phyloP scores from a whole-genome alignment of 2,113 vertebrate genomes.

The Jacana jacana region DNA sequence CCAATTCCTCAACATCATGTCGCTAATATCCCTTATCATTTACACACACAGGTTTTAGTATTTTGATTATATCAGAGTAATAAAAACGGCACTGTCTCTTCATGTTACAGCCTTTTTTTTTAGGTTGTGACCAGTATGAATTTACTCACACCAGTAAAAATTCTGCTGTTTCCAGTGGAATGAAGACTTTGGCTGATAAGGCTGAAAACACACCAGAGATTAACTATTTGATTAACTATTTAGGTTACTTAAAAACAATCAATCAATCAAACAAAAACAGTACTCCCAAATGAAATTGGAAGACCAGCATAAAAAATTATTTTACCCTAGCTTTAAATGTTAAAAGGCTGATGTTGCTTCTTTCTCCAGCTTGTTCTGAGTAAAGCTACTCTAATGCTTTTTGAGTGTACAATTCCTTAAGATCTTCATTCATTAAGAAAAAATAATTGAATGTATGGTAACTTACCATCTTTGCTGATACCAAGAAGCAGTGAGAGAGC shows the following conservation, averaged over 20 bases:
- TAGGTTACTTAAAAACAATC: background rate
- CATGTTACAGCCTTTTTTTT: background rate
- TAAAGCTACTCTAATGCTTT: background rate
- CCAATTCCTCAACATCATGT: constrained; percentile 11
- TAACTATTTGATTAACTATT: background rate
- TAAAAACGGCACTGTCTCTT: background rate
- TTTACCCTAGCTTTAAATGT: background rate
- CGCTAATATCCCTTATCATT: constrained; percentile 23
- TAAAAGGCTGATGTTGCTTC: background rate
- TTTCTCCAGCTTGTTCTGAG: background rate
- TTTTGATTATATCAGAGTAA: background rate
- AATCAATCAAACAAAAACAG: background rate
- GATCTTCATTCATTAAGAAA: background rate
- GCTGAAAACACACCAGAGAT: background rate
- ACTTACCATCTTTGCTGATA: background rate
- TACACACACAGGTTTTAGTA: background rate
- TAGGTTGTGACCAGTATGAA: background rate
- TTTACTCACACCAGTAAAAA: background rate
- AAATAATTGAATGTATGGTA: background rate
- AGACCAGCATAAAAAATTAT: background rate
- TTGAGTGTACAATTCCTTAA: background rate
- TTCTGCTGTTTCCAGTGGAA: background rate
- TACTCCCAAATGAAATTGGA: background rate
- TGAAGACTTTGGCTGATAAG: background rate
- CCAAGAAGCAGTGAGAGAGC: background rate